A percentile compares a stretch with the other conserved stretches of the same genome.
Conservation (phyloP, 2,797 vertebrate genomes). For the Monodelphis domestica region DNA sequence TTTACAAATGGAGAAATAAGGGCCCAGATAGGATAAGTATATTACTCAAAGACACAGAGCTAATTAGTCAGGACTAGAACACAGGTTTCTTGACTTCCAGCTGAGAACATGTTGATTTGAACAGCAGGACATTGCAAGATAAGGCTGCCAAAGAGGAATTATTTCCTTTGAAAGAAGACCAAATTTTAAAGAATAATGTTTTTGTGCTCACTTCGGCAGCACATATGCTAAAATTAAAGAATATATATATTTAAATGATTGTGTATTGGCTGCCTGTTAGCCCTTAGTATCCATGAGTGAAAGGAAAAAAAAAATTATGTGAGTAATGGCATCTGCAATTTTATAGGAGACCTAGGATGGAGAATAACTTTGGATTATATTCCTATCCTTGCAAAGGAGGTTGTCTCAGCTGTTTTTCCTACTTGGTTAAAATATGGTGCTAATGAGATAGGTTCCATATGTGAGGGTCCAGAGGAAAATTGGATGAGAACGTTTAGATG, state of each 20-base stretch:
- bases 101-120: constrained; percentile 3
- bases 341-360: background rate
- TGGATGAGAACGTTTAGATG: constrained; percentile 34
- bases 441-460: constrained; percentile 64
- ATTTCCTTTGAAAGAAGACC: constrained; percentile 15
- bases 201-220: constrained; percentile 6
- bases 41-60: constrained; percentile 18
- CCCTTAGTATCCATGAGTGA: background rate
- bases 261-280: background rate
- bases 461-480: constrained; percentile 58
- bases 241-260: background rate
- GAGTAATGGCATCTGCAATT: background rate
- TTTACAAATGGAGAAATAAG: background rate
- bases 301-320: background rate
- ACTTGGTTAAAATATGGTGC: constrained; percentile 70
- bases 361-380: background rate
- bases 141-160: background rate
- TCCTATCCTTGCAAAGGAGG: background rate
- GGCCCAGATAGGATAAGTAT: background rate
- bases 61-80: constrained; percentile 34
- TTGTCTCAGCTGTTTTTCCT: background rate
- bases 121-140: background rate
- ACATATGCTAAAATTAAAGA: background rate
- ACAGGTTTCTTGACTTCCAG: constrained; percentile 8
- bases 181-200: constrained; percentile 3